A percentile compares a stretch with the other conserved stretches of the same genome.
These are phyloP conservation scores for Micoletzkya japonica DNA, from an alignment of 2,888 invertebrate species.

Conservation along the genomic window DNA sequence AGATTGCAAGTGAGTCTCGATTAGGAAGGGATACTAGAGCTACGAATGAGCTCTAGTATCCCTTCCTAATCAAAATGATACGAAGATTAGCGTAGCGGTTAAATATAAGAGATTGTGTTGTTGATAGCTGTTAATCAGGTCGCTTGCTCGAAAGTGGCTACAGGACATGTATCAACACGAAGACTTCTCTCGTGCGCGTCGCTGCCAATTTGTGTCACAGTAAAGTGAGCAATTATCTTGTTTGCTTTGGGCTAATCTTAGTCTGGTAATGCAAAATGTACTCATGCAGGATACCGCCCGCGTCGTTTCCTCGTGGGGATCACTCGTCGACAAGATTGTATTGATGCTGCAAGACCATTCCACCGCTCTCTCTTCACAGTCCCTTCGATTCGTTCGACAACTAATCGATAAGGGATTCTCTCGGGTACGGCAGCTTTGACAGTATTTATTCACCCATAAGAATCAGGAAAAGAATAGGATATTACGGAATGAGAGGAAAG, in stretches of 20 bases:
- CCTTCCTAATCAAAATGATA: too few relatives aligned
- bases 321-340: slow-evolving; percentile 37
- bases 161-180: slow-evolving; percentile 21
- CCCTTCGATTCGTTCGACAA: slow-evolving; percentile 34
- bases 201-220: slow-evolving; percentile 49
- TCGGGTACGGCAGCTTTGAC: slow-evolving; percentile 35
- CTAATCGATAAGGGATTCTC: slow-evolving; percentile 33
- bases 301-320: slow-evolving; percentile 37
- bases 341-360: slow-evolving; percentile 9
- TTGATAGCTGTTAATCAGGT: slow-evolving; percentile 33
- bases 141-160: slow-evolving; percentile 43
- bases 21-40: too few relatives aligned
- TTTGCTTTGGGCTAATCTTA: too few relatives aligned
- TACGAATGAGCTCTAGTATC: too few relatives aligned
- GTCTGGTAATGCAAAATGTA: too few relatives aligned
- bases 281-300: slow-evolving; percentile 41
- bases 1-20: slow-evolving; percentile 23
- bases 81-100: too few relatives aligned
- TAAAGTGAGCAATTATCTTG: slow-evolving; percentile 31
- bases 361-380: neutral
- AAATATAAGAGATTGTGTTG: too few relatives aligned
- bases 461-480: too few relatives aligned
- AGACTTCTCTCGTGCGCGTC: slow-evolving; percentile 43
- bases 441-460: too few relatives aligned
- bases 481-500: too few relatives aligned